These are phyloP conservation scores for Drosophila paranaensis DNA, from an alignment of 2,888 invertebrate genomes.

Conservation along the genomic window DNA sequence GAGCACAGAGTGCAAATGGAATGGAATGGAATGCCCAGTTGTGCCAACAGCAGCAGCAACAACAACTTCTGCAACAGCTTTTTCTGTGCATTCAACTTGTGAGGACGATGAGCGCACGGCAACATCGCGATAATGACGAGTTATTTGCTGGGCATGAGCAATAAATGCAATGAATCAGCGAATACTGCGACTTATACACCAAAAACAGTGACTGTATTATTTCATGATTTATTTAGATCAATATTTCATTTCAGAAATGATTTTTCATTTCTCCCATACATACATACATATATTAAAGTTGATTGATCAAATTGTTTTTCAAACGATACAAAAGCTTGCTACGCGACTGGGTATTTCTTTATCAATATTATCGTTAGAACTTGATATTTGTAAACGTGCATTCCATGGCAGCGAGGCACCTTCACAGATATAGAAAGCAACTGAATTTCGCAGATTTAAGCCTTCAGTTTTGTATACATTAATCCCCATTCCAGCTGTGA, in stretches of 20 bases:
- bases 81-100: slow-evolving; percentile 50
- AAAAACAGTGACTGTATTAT: slow-evolving; percentile 15
- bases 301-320: not conserved
- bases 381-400: not conserved
- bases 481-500: slow-evolving; percentile 30
- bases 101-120: slow-evolving; percentile 50
- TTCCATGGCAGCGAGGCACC: not conserved
- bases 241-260: no score
- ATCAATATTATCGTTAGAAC: slow-evolving; percentile 12
- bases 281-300: not conserved
- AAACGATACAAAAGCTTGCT: not conserved
- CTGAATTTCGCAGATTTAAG: not conserved
- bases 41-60: slow-evolving; percentile 43
- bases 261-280: no score
- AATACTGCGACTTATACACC: slow-evolving; percentile 26
- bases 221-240: slow-evolving; percentile 12
- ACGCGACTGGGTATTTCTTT: not conserved
- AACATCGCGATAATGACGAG: slow-evolving; percentile 51
- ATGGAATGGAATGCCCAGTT: slow-evolving; percentile 56
- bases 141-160: slow-evolving; percentile 43
- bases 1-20: slow-evolving; percentile 44
- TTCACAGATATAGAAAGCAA: not conserved
- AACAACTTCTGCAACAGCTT: slow-evolving; percentile 73
- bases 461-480: not conserved
- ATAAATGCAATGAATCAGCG: slow-evolving; percentile 46